phyloP scores from a whole-genome alignment of 2,113 vertebrate genomes.

The Anser cygnoides region DNA sequence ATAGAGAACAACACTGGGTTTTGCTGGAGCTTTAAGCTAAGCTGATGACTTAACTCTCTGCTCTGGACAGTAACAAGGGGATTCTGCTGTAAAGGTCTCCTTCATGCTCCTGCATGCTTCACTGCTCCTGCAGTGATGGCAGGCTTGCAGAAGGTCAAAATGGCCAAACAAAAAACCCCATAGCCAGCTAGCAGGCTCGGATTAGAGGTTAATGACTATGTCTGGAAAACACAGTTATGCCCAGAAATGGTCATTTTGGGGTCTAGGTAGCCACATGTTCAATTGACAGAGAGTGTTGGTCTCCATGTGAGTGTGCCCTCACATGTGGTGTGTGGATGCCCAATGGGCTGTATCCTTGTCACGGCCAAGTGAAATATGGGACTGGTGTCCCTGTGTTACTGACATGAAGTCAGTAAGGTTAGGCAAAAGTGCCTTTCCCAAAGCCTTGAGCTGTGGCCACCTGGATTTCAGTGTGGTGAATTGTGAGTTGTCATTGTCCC shows the following conservation, averaged over 20 bases:
- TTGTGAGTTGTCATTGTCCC: not conserved
- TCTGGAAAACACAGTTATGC: not conserved
- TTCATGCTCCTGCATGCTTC: not conserved
- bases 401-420: not conserved
- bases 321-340: not conserved
- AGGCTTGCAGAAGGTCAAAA: not conserved
- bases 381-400: fast-evolving
- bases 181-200: not conserved
- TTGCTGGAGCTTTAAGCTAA: too few relatives aligned
- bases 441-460: not conserved
- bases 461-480: not conserved
- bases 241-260: fast-evolving
- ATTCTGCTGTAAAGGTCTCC: not conserved
- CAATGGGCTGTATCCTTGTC: fast-evolving
- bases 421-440: not conserved
- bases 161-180: not conserved
- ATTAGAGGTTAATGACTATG: not conserved
- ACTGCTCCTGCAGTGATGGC: not conserved
- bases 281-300: fast-evolving
- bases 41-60: not conserved
- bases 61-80: too few relatives aligned
- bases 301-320: fast-evolving
- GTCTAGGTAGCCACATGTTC: not conserved
- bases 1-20: too few relatives aligned
- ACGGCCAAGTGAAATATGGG: not conserved